phyloP scores from a whole-genome alignment of 2,797 vertebrate genomes.

The Phylloscopus collybita region DNA sequence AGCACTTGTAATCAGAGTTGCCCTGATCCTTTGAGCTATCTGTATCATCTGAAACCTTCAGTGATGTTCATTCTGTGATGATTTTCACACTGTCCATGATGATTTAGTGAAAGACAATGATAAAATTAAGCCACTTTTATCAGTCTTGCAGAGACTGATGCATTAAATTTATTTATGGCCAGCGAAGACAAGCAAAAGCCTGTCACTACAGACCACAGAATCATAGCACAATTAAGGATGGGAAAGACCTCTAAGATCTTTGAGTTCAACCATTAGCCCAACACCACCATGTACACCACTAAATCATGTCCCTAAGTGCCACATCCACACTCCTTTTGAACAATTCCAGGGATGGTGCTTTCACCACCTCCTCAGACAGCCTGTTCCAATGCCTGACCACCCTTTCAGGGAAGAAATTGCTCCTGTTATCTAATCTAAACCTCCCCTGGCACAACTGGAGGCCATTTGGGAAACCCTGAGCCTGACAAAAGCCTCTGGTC shows the following conservation, averaged over 20 bases:
- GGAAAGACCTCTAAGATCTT: not conserved
- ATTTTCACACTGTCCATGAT: not conserved
- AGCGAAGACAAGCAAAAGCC: not conserved
- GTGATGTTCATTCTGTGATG: fast-evolving
- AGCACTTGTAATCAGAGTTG: not conserved
- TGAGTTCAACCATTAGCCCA: not conserved
- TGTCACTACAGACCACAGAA: not conserved
- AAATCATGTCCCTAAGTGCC: not conserved
- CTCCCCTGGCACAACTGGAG: not conserved
- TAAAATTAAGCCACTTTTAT: not conserved
- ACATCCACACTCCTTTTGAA: not conserved
- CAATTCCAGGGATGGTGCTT: not conserved
- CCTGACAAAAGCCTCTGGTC: fast-evolving
- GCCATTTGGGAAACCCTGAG: not conserved
- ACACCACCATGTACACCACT: not conserved
- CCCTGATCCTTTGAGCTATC: not conserved
- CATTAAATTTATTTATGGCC: not conserved
- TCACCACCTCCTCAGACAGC: not conserved
- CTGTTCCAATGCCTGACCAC: not conserved
- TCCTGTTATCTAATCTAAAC: not conserved
- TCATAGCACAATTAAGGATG: not conserved
- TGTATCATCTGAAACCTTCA: not conserved
- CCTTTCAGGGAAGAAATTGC: not conserved
- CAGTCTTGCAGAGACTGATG: not conserved
- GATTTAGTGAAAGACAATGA: not conserved